phyloP scores from a whole-genome alignment of 2,797 vertebrate genomes.

The Microhierax caerulescens region DNA sequence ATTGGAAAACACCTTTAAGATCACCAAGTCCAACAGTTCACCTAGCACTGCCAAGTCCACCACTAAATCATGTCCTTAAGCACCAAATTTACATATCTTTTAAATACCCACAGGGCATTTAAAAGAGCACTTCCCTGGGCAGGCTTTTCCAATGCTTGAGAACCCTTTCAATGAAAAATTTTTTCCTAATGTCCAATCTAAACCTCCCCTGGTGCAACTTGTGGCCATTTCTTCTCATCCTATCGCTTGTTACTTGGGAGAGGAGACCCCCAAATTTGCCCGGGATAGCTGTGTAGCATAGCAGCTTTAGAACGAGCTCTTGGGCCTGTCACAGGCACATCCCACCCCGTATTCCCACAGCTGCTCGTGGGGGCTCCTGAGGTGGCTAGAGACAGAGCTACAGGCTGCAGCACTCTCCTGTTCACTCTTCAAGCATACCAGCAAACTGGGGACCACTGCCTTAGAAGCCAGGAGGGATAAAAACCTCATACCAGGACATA shows the following conservation, averaged over 20 bases:
- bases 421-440: not conserved
- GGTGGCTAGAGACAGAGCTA: not conserved
- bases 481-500: not conserved
- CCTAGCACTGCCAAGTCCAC: not conserved
- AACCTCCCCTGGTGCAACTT: not conserved
- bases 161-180: not conserved
- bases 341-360: not conserved
- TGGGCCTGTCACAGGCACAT: not conserved
- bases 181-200: not conserved
- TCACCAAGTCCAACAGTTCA: not conserved
- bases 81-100: fast-evolving
- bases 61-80: not conserved
- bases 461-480: not conserved
- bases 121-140: not conserved
- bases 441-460: not conserved
- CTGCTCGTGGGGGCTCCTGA: not conserved
- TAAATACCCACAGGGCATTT: not conserved
- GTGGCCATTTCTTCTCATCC: not conserved
- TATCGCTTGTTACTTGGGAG: not conserved
- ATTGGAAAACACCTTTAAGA: not conserved
- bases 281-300: not conserved
- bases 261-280: not conserved
- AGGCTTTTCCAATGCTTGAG: not conserved
- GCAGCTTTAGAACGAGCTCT: not conserved
- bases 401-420: not conserved